A percentile compares a stretch with the other conserved stretches of the same genome.
phyloP scores from a whole-genome alignment of 2,888 invertebrate genomes.

The Smittia aterrima region DNA sequence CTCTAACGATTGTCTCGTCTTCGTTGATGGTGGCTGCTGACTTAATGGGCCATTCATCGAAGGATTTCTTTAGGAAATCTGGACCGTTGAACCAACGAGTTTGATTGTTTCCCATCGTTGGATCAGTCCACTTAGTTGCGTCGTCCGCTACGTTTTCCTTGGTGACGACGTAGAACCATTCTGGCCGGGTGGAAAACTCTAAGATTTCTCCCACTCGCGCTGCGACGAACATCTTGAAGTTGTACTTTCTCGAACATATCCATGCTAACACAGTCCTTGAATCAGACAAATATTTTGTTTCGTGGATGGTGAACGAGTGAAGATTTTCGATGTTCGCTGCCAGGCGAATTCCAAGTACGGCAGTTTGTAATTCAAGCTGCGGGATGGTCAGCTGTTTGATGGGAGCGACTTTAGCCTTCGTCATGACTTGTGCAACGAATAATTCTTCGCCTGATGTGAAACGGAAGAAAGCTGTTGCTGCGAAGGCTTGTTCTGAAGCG shows the following conservation, averaged over 20 bases:
- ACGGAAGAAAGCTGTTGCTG: constrained; percentile 44
- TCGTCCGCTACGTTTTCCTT: constrained; percentile 44
- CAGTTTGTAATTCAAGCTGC: constrained; percentile 43
- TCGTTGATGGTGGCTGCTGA: neutral
- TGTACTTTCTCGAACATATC: constrained; percentile 43
- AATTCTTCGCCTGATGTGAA: neutral
- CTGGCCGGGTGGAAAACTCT: constrained; percentile 8
- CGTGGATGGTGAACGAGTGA: constrained; percentile 42
- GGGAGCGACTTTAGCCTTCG: constrained; percentile 43
- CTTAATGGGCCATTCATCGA: neutral
- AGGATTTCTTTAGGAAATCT: constrained; percentile 33
- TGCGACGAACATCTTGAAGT: constrained; percentile 22
- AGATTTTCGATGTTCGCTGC: constrained; percentile 41
- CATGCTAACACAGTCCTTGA: constrained; percentile 45
- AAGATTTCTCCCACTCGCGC: constrained; percentile 17
- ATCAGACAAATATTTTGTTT: constrained; percentile 45
- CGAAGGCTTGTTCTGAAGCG: constrained; percentile 45
- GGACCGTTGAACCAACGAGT: constrained; percentile 42
- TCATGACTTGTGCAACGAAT: constrained; percentile 11
- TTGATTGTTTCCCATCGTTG: neutral
- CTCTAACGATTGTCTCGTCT: neutral
- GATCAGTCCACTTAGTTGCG: constrained; percentile 43
- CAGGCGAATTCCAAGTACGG: constrained; percentile 43
- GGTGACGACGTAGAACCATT: constrained; percentile 47
- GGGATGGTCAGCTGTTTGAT: constrained; percentile 42